Conservation (phyloP, 1,140 invertebrate genomes). For the Eueides isabella region DNA sequence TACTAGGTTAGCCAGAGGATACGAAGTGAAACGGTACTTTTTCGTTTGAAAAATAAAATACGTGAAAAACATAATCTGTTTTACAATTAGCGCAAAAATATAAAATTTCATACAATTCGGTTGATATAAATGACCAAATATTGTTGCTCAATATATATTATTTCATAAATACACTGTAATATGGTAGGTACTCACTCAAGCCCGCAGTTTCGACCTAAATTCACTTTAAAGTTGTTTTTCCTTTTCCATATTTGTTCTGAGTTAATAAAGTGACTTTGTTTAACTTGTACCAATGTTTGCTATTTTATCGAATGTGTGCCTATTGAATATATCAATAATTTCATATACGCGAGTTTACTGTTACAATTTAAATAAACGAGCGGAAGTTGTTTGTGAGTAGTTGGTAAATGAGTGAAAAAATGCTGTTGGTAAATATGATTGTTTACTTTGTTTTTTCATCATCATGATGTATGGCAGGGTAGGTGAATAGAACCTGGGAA, state of each 20-base stretch:
- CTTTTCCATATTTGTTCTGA: slow-evolving; percentile 14
- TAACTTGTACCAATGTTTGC: slow-evolving; percentile 16
- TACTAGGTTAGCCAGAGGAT: too few relatives aligned
- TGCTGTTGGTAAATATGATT: neutral
- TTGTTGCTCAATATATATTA: too few relatives aligned
- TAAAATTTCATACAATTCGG: too few relatives aligned
- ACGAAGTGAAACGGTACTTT: too few relatives aligned
- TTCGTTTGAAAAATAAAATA: too few relatives aligned
- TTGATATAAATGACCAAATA: too few relatives aligned
- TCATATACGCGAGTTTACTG: neutral
- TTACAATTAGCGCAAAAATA: too few relatives aligned
- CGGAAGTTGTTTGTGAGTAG: neutral
- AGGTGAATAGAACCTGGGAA: too few relatives aligned
- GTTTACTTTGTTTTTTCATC: too few relatives aligned
- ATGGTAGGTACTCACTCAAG: neutral
- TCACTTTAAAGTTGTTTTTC: neutral
- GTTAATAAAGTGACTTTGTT: slow-evolving; percentile 15
- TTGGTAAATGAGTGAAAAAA: neutral
- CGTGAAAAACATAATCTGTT: too few relatives aligned
- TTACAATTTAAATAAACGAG: slow-evolving; percentile 9
- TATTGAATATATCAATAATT: slow-evolving; percentile 12
- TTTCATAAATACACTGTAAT: neutral
- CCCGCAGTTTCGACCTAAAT: neutral
- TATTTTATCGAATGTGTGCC: slow-evolving; percentile 16
- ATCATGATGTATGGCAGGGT: too few relatives aligned